Evolutionary conservation across 2,888 invertebrate species (phyloP).

Genomic region (Synergus japonicus): DNA sequence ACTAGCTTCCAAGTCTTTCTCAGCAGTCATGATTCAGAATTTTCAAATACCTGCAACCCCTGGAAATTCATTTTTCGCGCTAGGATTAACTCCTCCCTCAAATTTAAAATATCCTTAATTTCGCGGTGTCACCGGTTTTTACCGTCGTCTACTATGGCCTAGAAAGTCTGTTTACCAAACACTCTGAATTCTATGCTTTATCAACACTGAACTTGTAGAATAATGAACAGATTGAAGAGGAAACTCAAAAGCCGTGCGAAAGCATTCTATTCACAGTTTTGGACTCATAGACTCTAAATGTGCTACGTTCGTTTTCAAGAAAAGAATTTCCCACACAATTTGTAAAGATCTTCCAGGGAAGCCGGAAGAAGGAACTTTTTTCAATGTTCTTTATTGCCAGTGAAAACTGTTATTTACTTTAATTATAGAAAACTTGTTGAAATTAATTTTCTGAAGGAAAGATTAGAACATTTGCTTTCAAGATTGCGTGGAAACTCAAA

Average conservation of each 20-base stretch:
- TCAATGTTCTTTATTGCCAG: too few species aligned
- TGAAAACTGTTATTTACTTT: too few species aligned
- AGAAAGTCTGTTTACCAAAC: conserved; percentile 29
- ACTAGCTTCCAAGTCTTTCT: background rate
- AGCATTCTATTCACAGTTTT: background rate
- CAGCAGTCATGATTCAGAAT: background rate
- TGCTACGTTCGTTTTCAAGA: background rate
- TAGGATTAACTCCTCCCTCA: background rate
- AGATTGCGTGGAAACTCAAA: conserved; percentile 3
- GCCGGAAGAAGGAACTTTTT: too few species aligned
- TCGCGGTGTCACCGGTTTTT: conserved; percentile 3
- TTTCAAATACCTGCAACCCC: background rate
- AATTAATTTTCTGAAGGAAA: background rate
- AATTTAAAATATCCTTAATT: conserved; percentile 17
- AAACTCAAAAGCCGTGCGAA: background rate
- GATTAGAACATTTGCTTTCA: conserved; percentile 1
- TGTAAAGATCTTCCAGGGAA: too few species aligned
- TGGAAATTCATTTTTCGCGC: background rate
- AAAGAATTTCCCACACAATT: background rate
- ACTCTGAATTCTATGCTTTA: background rate
- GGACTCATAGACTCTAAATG: too few species aligned
- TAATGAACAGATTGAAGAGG: background rate
- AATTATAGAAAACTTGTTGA: too few species aligned
- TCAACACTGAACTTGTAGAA: background rate
- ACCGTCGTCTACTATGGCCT: too few species aligned